Conservation (phyloP, 2,113 vertebrate genomes). For the Copsychus sechellarum region DNA sequence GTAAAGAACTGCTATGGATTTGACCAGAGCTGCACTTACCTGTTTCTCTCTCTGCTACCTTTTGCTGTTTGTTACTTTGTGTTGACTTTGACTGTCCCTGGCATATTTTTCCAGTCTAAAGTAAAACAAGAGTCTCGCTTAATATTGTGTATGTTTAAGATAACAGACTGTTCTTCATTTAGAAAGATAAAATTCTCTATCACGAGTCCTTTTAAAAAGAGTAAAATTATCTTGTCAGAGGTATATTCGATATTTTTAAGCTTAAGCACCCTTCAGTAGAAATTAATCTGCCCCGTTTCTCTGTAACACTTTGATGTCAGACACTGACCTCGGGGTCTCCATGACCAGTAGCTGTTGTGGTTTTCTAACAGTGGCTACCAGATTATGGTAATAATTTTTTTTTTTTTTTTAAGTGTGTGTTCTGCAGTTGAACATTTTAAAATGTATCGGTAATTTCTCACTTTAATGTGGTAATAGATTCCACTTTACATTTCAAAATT, state of each 20-base stretch:
- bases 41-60: slow-evolving; percentile 73
- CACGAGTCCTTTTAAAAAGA: slow-evolving; percentile 64
- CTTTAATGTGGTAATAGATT: slow-evolving; percentile 45
- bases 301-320: slow-evolving; percentile 57
- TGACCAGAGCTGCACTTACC: slow-evolving; percentile 88
- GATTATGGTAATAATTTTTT: neutral
- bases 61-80: slow-evolving; percentile 77
- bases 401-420: slow-evolving; percentile 45
- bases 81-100: slow-evolving; percentile 79
- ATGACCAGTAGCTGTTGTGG: slow-evolving; percentile 50
- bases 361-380: slow-evolving; percentile 62
- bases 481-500: slow-evolving; percentile 51
- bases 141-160: slow-evolving; percentile 77
- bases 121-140: slow-evolving; percentile 75
- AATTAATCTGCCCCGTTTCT: slow-evolving; percentile 41
- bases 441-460: slow-evolving; percentile 41
- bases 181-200: slow-evolving; percentile 63
- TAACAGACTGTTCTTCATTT: slow-evolving; percentile 69
- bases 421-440: slow-evolving; percentile 50
- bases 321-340: slow-evolving; percentile 6
- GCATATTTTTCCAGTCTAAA: slow-evolving; percentile 76
- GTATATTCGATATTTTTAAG: slow-evolving; percentile 61
- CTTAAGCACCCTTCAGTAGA: slow-evolving; percentile 46
- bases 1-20: slow-evolving; percentile 80
- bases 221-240: slow-evolving; percentile 66